These are phyloP conservation scores for Mirza zaza DNA, from an alignment of 2,113 vertebrate species.

Conservation along the genomic window DNA sequence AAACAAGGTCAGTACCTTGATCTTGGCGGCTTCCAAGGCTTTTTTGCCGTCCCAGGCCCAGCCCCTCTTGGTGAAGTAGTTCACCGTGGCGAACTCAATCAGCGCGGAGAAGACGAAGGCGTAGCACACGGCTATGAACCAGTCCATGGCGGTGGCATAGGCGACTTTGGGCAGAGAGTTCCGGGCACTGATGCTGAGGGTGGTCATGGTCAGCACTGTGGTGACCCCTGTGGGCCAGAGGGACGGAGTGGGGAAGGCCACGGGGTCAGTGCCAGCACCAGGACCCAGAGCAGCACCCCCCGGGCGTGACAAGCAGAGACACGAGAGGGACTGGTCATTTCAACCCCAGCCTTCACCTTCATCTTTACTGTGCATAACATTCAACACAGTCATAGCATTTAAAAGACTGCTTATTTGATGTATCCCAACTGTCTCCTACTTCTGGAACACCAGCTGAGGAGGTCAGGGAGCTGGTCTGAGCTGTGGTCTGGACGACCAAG, in stretches of 20 bases:
- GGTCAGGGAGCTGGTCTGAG: not conserved
- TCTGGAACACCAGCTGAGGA: not conserved
- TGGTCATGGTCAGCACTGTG: constrained; percentile 99
- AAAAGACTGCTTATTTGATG: not conserved
- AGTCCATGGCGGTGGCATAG: constrained; percentile 99
- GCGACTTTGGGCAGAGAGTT: constrained; percentile 98
- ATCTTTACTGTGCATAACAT: not conserved
- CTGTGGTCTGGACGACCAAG: not conserved
- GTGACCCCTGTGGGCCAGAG: constrained; percentile 89
- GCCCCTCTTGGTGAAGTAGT: constrained; percentile 98
- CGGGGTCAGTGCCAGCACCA: not conserved
- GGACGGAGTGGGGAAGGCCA: not conserved
- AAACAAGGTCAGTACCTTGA: constrained; percentile 86
- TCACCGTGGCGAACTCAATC: constrained; percentile 98
- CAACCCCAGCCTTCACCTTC: not conserved
- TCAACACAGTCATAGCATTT: not conserved
- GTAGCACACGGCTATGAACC: constrained; percentile 99
- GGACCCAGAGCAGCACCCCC: not conserved
- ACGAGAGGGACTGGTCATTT: too few relatives aligned
- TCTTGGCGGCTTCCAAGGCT: constrained; percentile 94
- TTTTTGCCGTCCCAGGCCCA: constrained; percentile 99
- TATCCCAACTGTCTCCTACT: not conserved
- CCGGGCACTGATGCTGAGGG: constrained; percentile 97
- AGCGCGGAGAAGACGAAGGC: constrained; percentile 98
- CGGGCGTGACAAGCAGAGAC: accelerated